Base-by-base conservation (phyloP, 2,113 vertebrate species). In the Malaclemys terrapin region DNA sequence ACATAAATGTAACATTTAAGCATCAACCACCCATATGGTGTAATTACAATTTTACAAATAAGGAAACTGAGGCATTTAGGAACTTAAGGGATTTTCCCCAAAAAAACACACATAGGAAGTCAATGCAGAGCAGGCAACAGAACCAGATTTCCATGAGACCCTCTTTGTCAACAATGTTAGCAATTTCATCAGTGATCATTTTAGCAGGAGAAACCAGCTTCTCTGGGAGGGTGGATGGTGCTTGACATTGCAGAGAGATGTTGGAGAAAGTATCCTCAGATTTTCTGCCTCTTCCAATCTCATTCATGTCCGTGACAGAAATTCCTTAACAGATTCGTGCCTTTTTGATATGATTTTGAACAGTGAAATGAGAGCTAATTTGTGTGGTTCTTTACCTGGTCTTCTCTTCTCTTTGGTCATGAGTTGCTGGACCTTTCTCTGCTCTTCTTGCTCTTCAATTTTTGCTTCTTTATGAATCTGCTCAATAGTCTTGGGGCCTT, bases 381-480 rank as follows among this genome's bases (percentile, higher is more conserved):
- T 20, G 81, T 79, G 47, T 85, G 93, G 57, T 31, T n/a, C 56
- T 98, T 96, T 93, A 99, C 99, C 99, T n/a, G 99, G 98, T 94
- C 98, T 96, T 85, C 99, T 99, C 96, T 99, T 99, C 95, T 99
- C 99, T 98, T 99, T 99, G 97, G 99, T 99, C 98, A 99, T 99
- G 91, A 99, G 98, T 97, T 99, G 99, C 94, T 99, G 99, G 93
- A 99, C 99, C 95, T 99, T 99, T 90, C 99, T 99, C 94, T 99
- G 99, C 79, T 99, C 99, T 95, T 99, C 99, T 89, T 99, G 99
- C 96, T 99, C 99, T 97, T 99, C 99, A 93, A 99, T 99, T 97
- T 99, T 99, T 62, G 99, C 99, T 91, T 99, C 99, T 96, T 99
- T 99, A 96, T 99, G 99, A 97, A 99, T 99, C 98, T 99, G 99